These are phyloP conservation scores for Canis aureus DNA, from an alignment of 2,113 vertebrate genomes.

Conservation along the genomic window DNA sequence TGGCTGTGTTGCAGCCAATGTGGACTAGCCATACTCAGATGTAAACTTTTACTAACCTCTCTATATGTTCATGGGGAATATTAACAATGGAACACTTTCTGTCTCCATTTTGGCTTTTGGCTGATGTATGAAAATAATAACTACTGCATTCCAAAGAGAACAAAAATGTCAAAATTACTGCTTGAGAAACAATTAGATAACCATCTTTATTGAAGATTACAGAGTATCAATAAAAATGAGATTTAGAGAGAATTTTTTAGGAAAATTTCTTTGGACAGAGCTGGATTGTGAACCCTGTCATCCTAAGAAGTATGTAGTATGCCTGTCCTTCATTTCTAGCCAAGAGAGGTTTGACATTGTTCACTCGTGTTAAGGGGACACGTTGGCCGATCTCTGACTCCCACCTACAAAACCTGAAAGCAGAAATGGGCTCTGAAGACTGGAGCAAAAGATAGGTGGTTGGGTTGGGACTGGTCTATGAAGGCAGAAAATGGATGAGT, in stretches of 20 bases:
- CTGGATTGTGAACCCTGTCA: neutral
- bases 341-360: neutral
- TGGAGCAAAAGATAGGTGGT: neutral
- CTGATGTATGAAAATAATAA: neutral
- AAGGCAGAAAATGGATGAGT: neutral
- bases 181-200: neutral
- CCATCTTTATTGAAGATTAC: neutral
- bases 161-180: neutral
- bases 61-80: neutral
- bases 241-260: neutral
- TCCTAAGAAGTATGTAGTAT: neutral
- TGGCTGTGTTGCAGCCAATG: neutral
- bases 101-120: neutral
- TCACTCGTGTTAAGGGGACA: neutral
- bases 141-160: neutral
- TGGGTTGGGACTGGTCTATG: neutral
- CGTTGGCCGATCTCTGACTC: neutral
- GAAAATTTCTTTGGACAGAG: neutral
- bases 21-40: neutral
- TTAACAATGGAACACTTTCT: neutral
- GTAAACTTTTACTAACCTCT: neutral
- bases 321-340: neutral
- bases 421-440: neutral
- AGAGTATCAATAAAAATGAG: neutral
- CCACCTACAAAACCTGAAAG: neutral